phyloP scores from a whole-genome alignment of 2,113 vertebrate genomes.

The Clarias macrocephalus region DNA sequence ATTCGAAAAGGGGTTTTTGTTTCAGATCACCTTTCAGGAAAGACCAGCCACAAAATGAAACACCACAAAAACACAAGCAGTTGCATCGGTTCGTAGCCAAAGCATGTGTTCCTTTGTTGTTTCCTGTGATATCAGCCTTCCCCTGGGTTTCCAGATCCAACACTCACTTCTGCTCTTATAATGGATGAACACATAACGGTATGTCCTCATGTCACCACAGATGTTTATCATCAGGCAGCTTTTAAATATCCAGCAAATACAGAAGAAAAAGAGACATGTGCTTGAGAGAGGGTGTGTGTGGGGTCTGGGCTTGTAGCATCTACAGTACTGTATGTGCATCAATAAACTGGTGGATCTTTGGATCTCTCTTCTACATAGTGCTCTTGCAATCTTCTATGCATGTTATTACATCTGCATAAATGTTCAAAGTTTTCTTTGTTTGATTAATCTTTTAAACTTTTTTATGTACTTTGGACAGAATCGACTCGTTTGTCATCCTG shows the following conservation, averaged over 20 bases:
- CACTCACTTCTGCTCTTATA: neutral
- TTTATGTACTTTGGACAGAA: too few species aligned
- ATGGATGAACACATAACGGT: neutral
- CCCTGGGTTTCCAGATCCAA: neutral
- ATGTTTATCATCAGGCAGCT: neutral
- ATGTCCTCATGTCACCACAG: neutral
- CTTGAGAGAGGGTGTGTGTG: neutral
- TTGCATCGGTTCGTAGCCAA: conserved; percentile 10
- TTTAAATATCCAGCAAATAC: neutral
- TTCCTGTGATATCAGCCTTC: neutral
- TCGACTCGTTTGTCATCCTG: too few species aligned
- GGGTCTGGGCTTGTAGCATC: neutral
- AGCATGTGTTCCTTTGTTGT: conserved; percentile 21
- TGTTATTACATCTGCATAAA: too few species aligned
- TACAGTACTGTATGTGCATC: neutral
- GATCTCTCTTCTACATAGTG: too few species aligned
- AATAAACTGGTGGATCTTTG: neutral
- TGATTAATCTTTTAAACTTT: too few species aligned
- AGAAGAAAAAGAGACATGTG: neutral
- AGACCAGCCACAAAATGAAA: conserved; percentile 1
- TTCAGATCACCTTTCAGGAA: neutral
- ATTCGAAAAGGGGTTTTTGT: neutral
- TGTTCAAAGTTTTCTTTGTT: too few species aligned
- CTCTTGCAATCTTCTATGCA: too few species aligned
- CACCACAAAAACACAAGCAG: conserved; percentile 39